Base-by-base conservation (phyloP, 2,797 vertebrate species). In the Mus caroli region DNA sequence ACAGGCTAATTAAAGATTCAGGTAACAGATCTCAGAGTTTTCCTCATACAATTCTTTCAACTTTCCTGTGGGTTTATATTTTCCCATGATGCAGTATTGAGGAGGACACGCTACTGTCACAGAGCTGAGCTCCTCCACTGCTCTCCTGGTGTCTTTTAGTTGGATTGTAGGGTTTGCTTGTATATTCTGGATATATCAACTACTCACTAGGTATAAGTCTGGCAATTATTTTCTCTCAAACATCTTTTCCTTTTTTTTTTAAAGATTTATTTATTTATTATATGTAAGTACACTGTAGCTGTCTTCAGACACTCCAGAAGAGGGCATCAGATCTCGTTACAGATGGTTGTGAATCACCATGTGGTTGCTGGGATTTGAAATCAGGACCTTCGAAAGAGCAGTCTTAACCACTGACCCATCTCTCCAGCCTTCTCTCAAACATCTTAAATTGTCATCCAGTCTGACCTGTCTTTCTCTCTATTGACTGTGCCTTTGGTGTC, bases 31-130 rank as follows among this genome's bases (percentile, higher is more conserved):
- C 67, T 77, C 40, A 40, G 54, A 58, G 46, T 54, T 12, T 77
- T 76, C 15, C 67, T 79, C 92, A 14, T 78, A n/a, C 2, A 84
- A 64, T 37, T 85, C n/a, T 96, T 77, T 85, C 52, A 64, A 52
- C 34, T 67, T 75, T 58, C 75, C n/a, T 88, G 31, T 50, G 54
- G 75, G 19, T 34, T 94, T 75, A 19, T 56, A 15, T 17, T 89
- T 46, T 43, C 40, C 43, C 26, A 56, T 46, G 37, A 37, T n/a
- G 9, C 19, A 69, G 62, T 20, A 24, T n/a, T 40, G 40, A 37
- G 56, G 26, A 24, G 7, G 20, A 24, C 26, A 31, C 34, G 52
- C 28, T 28, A 86, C 31, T 34, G 90, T 90, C 14, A 34, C 85
- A 40, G 46, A 56, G 67, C 12, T 0, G 14, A 37, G 79, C 19